Base-by-base conservation (phyloP, 2,888 invertebrate genomes). In the Pilophorus perplexus region DNA sequence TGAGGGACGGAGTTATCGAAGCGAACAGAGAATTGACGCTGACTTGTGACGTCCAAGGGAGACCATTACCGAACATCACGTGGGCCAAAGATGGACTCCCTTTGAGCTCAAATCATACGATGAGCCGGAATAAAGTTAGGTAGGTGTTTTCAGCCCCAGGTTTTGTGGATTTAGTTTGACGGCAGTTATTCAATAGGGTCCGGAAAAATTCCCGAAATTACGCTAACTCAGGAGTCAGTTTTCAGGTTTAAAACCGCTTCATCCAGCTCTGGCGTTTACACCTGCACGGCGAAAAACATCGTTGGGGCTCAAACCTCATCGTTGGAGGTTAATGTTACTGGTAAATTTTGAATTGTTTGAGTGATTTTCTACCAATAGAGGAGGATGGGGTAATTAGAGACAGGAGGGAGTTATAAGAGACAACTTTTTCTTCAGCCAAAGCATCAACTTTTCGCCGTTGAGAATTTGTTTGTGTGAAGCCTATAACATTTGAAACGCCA, bases 1-100 rank as follows among this genome's bases (percentile, higher is more conserved):
- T 48, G 18, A 40, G 28, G 18, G 46, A 64, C 14, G 62, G 54
- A 8, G 33, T 18, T 4, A 54, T 54, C 40, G 22, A 28, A 18
- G 62, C 52, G 18, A 33, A 42, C 4, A 46, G 33, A 46, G 57
- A 57, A 12, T 10, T 46, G 10, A 66, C 67, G 57, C 72, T 83
- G 6, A 78, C 78, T 66, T 85, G 85, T 73, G 80, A 82, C 64
- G 83, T 84, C 0, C 78, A 78, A 42, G 86, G 85, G 0, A 80
- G 82, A 71, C 86, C 86, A 0, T 57, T 75, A 2, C 85, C 85
- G 0, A 76, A 78, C 38, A 79, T 86, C 20, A 80, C 80, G 69
- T 87, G 87, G 86, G 81, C 81, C 72, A 83, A 82, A 72, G 81
- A 81, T 25, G 67, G 67, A 2, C 28, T 46, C 16, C 62, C 46